Conservation (phyloP, 1,140 invertebrate genomes). For the Drosophila bocqueti region DNA sequence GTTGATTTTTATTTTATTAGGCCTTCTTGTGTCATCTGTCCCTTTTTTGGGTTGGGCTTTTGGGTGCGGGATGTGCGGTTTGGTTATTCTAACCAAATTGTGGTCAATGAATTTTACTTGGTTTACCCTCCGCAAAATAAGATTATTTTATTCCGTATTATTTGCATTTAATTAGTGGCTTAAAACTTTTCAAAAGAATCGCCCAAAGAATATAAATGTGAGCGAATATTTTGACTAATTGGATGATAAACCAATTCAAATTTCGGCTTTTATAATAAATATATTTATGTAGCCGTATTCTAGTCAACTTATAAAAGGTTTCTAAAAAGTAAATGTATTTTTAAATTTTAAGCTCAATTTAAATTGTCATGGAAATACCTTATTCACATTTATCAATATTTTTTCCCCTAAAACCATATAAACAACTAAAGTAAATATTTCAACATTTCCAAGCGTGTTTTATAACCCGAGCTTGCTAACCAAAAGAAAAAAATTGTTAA, state of each 20-base stretch:
- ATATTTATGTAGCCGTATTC: neutral
- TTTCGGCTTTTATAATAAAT: neutral
- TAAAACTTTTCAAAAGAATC: slow-evolving; percentile 9
- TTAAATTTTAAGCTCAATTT: neutral
- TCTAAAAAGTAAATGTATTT: neutral
- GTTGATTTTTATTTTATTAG: slow-evolving; percentile 67
- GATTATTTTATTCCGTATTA: slow-evolving; percentile 11
- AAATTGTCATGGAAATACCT: neutral
- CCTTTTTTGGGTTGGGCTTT: slow-evolving; percentile 10
- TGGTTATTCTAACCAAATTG: slow-evolving; percentile 31
- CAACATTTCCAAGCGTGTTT: neutral
- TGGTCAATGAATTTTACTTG: slow-evolving; percentile 20
- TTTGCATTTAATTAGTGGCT: slow-evolving; percentile 29
- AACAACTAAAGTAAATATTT: neutral
- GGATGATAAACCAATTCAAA: neutral
- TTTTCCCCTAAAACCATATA: neutral
- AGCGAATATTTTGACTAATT: neutral
- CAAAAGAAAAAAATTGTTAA: slow-evolving; percentile 22
- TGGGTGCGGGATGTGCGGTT: slow-evolving; percentile 6
- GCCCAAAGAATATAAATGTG: neutral
- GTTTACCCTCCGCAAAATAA: slow-evolving; percentile 5
- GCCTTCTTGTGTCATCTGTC: slow-evolving; percentile 32
- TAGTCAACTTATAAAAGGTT: too few species aligned
- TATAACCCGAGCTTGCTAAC: neutral
- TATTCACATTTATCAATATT: neutral